phyloP scores from a whole-genome alignment of 2,888 invertebrate genomes.

The Carterocephalus palaemon region DNA sequence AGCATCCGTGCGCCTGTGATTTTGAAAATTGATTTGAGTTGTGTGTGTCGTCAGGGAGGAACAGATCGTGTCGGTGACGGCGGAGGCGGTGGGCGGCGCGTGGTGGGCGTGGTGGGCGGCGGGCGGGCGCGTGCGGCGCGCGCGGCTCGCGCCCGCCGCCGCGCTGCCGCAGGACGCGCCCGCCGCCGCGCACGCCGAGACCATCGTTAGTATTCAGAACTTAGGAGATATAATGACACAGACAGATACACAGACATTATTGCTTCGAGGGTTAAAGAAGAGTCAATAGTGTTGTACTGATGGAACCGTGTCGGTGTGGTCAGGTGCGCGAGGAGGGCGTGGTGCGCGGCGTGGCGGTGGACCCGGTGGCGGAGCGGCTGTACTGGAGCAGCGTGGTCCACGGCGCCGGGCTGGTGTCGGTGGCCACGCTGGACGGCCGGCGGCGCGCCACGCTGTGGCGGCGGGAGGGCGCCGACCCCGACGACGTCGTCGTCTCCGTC shows the following conservation, averaged over 20 bases:
- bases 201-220: conserved; percentile 22
- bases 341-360: conserved; percentile 86
- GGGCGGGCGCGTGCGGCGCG: conserved; percentile 42
- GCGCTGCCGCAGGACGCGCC: conserved; percentile 26
- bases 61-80: conserved; percentile 45
- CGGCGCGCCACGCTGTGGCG: conserved; percentile 74
- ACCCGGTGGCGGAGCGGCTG: conserved; percentile 82
- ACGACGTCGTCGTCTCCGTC: conserved; percentile 84
- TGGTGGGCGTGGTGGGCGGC: conserved; percentile 66
- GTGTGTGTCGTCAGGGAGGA: conserved; percentile 33
- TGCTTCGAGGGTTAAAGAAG: too few relatives aligned
- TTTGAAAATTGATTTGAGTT: too few relatives aligned
- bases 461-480: conserved; percentile 80
- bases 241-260: too few relatives aligned
- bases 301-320: not conserved
- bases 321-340: conserved; percentile 77
- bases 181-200: conserved; percentile 25
- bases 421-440: conserved; percentile 78
- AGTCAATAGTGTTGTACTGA: too few relatives aligned
- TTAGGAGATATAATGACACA: too few relatives aligned
- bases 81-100: conserved; percentile 42
- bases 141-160: conserved; percentile 26
- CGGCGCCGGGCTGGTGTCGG: conserved; percentile 35
- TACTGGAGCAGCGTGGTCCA: conserved; percentile 81
- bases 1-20: too few relatives aligned